Base-by-base conservation (phyloP, 2,888 invertebrate species). In the Pherbina coryleti region DNA sequence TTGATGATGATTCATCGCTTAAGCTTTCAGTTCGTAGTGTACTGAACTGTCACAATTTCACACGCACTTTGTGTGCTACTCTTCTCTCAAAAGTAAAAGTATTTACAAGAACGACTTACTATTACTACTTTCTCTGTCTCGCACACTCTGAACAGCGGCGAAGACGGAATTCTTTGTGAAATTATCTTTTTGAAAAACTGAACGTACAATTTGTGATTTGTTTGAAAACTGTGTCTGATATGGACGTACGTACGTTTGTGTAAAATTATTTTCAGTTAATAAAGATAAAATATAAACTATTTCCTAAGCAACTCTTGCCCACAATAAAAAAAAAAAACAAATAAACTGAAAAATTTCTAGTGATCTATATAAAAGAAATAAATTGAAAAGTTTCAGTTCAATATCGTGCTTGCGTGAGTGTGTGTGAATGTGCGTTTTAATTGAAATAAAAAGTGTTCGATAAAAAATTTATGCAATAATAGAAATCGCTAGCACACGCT, bases 381-480 rank as follows among this genome's bases (percentile, higher is more conserved):
- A 64, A 31, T 64, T n/a, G 2, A 34, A 14, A 34, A 31, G n/a
- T 64, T 31, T 11, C 34, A 14, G 44, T 44, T 44, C 14, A 14
- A 44, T 44, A 11, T 44, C 1, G 44, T 2, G 0, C 19, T n/a
- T n/a, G 14, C 9, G 22, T 22, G 22, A 22, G 22, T 57, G 57
- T 57, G 57, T 57, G 57, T 57, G n/a, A 57, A 60, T 28, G 17
- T 60, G 60, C 28, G 14, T 14, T 28, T 28, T 60, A 22, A 14
- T 5, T 60, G 14, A 22, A 60, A 60, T 60, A 28, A 37, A 37
- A 44, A 44, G 44, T 44, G 44, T 44, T 44, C 2, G 44, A 11
- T 44, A 57, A 19, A 57, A 37, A 71, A 71, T 71, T 71, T 71
- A 55, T 71, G 55, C 71, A 57, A 70, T 51, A 70, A 57, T 34